Percentiles rank a stretch among this genome's conserved stretches.
Conservation (phyloP, 1,140 invertebrate genomes). For the Amphibalanus amphitrite region DNA sequence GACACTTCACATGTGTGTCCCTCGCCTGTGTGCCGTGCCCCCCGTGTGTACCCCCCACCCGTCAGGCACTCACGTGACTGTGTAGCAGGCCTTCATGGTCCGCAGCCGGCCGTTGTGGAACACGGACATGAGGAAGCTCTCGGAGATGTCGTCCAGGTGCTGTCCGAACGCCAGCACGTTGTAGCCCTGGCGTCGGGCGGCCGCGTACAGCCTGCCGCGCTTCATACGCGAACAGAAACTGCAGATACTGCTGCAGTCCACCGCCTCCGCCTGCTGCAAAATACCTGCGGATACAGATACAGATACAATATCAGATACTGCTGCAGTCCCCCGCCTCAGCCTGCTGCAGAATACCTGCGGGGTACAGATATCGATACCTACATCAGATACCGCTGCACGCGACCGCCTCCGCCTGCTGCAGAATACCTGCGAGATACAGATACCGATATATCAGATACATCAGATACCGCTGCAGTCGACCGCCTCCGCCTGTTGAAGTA, state of each 20-base stretch:
- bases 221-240: constrained; percentile 50
- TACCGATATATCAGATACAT: constrained; percentile 31
- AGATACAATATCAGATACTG: constrained; percentile 8
- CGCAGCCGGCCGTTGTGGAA: constrained; percentile 60
- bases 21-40: too few relatives aligned
- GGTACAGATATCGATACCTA: too few relatives aligned
- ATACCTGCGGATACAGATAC: constrained; percentile 29
- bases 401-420: constrained; percentile 29
- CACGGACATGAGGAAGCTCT: constrained; percentile 62
- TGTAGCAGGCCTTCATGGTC: constrained; percentile 68
- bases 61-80: constrained; percentile 27
- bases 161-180: constrained; percentile 73
- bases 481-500: too few relatives aligned
- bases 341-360: too few relatives aligned
- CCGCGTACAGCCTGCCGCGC: constrained; percentile 50
- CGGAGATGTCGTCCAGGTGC: constrained; percentile 65
- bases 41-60: too few relatives aligned
- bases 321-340: too few relatives aligned
- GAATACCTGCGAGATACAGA: constrained; percentile 30
- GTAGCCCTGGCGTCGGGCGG: constrained; percentile 55
- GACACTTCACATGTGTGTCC: too few relatives aligned
- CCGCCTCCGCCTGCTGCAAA: constrained; percentile 29
- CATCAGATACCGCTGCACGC: constrained; percentile 41
- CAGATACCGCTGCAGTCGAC: too few relatives aligned
- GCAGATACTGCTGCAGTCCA: constrained; percentile 38